phyloP scores from a whole-genome alignment of 1,140 invertebrate genomes.

The Melanaphis sacchari region DNA sequence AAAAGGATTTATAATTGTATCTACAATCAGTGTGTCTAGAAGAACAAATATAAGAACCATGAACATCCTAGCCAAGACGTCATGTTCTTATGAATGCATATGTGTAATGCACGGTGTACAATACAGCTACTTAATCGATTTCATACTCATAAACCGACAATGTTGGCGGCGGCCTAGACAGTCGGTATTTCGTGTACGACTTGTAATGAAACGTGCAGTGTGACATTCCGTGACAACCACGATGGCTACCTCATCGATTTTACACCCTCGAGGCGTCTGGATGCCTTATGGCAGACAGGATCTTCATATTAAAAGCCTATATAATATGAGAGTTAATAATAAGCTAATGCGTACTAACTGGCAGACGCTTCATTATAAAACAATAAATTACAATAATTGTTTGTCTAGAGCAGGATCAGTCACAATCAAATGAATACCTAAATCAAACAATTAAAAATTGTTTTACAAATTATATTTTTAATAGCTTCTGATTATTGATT shows the following conservation, averaged over 20 bases:
- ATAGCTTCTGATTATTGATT: neutral
- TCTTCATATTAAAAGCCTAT: neutral
- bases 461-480: neutral
- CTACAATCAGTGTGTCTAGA: neutral
- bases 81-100: neutral
- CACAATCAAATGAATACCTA: neutral
- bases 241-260: no score
- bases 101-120: no score
- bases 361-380: neutral
- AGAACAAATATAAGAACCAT: neutral
- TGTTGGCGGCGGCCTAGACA: neutral
- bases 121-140: neutral
- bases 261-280: no score
- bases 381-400: neutral
- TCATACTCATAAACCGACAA: neutral
- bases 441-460: neutral
- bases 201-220: neutral
- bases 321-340: neutral
- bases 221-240: neutral
- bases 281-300: no score
- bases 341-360: neutral
- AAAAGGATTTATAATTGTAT: neutral
- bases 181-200: neutral
- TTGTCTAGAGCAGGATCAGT: neutral
- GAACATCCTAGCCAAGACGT: neutral